Conservation (phyloP, 2,797 vertebrate genomes). For the Prionace glauca region DNA sequence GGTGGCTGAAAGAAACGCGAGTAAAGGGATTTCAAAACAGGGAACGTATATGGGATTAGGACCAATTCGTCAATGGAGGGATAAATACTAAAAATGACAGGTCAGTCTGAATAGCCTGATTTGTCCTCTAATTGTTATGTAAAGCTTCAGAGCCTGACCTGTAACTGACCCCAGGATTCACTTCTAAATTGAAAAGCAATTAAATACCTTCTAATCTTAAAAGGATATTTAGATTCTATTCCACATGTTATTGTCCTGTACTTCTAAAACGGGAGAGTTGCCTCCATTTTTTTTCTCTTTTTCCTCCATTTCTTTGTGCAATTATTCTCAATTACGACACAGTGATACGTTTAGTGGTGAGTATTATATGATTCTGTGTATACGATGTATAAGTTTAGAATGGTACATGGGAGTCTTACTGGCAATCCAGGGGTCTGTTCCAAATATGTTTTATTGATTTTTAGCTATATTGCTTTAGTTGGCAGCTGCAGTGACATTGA, state of each 20-base stretch:
- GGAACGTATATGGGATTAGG: neutral
- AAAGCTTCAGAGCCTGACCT: neutral
- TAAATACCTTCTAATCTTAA: neutral
- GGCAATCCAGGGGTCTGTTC: neutral
- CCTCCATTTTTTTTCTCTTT: neutral
- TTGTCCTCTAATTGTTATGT: neutral
- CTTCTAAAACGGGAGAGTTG: neutral
- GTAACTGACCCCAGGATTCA: neutral
- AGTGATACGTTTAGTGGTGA: neutral
- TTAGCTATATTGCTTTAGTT: neutral
- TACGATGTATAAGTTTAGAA: neutral
- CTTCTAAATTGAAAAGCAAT: neutral
- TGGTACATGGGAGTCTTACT: neutral
- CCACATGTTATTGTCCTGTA: neutral
- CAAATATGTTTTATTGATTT: neutral
- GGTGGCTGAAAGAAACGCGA: neutral
- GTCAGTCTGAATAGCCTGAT: neutral
- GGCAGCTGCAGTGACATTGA: neutral
- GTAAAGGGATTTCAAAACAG: neutral
- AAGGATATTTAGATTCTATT: neutral
- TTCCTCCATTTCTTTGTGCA: neutral
- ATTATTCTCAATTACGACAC: neutral
- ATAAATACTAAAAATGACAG: neutral
- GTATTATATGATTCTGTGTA: too few relatives aligned
- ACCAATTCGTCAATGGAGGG: neutral